Conservation (phyloP, 1,140 invertebrate genomes). For the Yoshiicerus persimilis region DNA sequence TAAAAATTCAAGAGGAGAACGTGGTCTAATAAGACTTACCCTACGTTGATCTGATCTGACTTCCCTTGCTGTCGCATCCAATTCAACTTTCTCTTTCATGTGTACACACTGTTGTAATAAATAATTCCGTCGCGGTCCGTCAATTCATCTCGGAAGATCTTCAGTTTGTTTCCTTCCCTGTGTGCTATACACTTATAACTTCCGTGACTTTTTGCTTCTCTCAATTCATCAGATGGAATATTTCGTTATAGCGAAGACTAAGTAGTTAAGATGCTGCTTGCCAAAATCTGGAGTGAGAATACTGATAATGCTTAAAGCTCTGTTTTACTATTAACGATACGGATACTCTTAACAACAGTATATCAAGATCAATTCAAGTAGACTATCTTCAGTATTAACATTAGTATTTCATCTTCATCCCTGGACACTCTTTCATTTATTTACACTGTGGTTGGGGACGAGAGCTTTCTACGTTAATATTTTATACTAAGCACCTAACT, state of each 20-base stretch:
- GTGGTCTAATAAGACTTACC: background rate
- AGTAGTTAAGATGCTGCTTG: background rate
- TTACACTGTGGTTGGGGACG: background rate
- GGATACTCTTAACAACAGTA: background rate
- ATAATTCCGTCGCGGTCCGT: slow-evolving; percentile 4
- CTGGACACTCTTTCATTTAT: slow-evolving; percentile 4
- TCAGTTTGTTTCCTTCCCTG: background rate
- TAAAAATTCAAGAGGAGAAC: background rate
- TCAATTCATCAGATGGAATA: background rate
- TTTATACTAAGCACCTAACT: background rate
- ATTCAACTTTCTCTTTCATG: slow-evolving; percentile 13
- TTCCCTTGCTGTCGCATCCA: background rate
- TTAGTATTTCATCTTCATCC: slow-evolving; percentile 3
- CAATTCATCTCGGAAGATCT: slow-evolving; percentile 3
- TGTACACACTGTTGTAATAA: slow-evolving; percentile 9
- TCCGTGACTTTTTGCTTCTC: background rate
- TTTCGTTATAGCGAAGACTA: background rate
- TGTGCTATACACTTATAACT: background rate
- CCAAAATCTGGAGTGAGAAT: background rate
- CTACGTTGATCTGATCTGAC: background rate
- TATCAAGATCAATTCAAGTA: background rate
- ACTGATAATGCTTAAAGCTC: background rate
- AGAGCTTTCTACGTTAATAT: background rate
- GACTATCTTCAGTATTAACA: background rate
- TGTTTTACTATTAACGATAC: background rate